Evolutionary conservation across 23 tunicate species (phyloP).

Genomic region (Halocynthia roretzi): DNA sequence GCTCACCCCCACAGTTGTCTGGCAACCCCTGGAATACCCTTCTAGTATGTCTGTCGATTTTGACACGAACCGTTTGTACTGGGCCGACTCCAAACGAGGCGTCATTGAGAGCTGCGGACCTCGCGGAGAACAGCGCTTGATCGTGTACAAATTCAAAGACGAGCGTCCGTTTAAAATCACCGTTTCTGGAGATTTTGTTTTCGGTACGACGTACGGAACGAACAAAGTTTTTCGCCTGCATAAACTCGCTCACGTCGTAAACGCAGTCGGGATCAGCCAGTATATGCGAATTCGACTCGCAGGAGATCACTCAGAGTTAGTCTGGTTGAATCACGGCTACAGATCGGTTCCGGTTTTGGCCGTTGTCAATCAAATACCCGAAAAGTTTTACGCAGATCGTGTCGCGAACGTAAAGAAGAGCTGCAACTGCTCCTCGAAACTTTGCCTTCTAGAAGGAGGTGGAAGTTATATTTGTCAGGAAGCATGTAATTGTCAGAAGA

Average conservation of each 20-base stretch:
- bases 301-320: too few species aligned
- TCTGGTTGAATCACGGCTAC: too few species aligned
- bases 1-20: background rate
- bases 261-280: background rate
- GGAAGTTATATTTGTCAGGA: too few species aligned
- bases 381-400: too few species aligned
- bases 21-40: constrained; percentile 46
- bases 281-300: too few species aligned
- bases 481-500: too few species aligned
- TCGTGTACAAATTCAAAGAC: constrained; percentile 23
- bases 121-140: constrained; percentile 18
- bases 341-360: too few species aligned
- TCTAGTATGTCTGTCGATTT: constrained; percentile 45
- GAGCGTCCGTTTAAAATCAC: constrained; percentile 34
- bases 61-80: constrained; percentile 32
- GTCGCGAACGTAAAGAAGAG: too few species aligned
- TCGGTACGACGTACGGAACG: constrained; percentile 32
- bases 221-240: constrained; percentile 51
- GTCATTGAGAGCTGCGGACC: constrained; percentile 25
- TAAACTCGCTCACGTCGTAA: constrained; percentile 40
- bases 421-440: too few species aligned
- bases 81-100: constrained; percentile 52
- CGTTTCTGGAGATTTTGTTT: constrained; percentile 58
- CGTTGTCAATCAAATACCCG: too few species aligned
- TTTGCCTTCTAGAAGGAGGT: too few species aligned